Percentiles rank a stretch among this genome's conserved stretches.
Evolutionary conservation across 2,113 vertebrate genomes (phyloP).

Genomic region (Seriola dumerili): DNA sequence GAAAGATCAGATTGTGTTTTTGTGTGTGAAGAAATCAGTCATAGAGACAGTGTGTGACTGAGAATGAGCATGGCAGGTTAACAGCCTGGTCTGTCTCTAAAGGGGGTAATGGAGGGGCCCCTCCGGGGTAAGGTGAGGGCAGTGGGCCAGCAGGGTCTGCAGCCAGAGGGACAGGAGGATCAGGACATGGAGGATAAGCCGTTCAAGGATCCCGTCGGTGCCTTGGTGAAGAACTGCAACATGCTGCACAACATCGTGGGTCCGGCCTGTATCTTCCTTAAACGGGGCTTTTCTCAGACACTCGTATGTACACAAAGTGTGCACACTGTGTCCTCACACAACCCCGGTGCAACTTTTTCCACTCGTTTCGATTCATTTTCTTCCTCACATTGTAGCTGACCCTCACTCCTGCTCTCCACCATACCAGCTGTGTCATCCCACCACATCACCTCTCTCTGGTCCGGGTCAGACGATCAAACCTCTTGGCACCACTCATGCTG

Average conservation of each 20-base stretch:
- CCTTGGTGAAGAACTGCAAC: slow-evolving; percentile 82
- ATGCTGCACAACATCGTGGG: slow-evolving; percentile 87
- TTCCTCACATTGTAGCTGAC: slow-evolving; percentile 46
- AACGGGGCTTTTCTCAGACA: slow-evolving; percentile 86
- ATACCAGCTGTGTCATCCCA: slow-evolving; percentile 36
- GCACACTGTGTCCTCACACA: slow-evolving; percentile 10
- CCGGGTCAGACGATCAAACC: slow-evolving; percentile 37
- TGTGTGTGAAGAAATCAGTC: background rate
- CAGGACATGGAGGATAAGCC: slow-evolving; percentile 41
- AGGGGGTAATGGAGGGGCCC: slow-evolving; percentile 57
- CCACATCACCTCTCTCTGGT: slow-evolving; percentile 14
- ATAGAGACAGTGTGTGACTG: background rate
- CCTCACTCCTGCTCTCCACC: slow-evolving; percentile 21
- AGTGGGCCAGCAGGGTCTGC: slow-evolving; percentile 33
- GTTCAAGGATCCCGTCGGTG: slow-evolving; percentile 64
- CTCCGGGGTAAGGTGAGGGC: slow-evolving; percentile 43
- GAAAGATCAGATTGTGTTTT: slow-evolving; percentile 10
- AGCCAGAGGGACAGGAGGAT: slow-evolving; percentile 57
- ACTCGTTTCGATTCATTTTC: slow-evolving; percentile 16
- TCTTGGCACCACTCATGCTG: background rate
- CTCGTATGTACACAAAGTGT: slow-evolving; percentile 76
- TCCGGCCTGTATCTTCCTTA: slow-evolving; percentile 90
- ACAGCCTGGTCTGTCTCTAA: slow-evolving; percentile 67
- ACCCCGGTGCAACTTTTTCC: slow-evolving; percentile 30
- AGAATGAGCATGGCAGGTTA: slow-evolving; percentile 23